Base-by-base conservation (phyloP, 2,888 invertebrate species). In the Lithosia quadra region DNA sequence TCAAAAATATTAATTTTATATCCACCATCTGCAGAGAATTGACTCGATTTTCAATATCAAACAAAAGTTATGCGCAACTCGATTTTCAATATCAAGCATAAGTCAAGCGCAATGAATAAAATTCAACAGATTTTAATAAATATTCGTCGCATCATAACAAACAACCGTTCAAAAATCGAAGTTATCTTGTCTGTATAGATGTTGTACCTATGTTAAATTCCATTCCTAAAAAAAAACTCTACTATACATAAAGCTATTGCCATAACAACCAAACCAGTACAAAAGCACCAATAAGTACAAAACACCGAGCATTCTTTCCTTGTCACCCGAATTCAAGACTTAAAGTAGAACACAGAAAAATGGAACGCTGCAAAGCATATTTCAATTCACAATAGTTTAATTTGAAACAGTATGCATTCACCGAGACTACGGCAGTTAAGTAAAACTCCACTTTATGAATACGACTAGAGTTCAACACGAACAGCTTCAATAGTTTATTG, bases 401-500 rank as follows among this genome's bases (percentile, higher is more conserved):
- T 78, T 78, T 66, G 10, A 65, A 76, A 76, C 63, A 68, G 67
- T 65, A 61, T 78, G 76, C 76, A 74, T 75, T 75, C 72, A 49
- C 59, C 24, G 53, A 64, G 70, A 73, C 63, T 56, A 71, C 67
- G 68, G 73, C 71, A 71, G 72, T 68, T 66, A 75, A 60, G 56
- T 53, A 43, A 33, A 65, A 53, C 49, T 55, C 68, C 69, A 68
- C 73, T 76, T 73, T 69, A 78, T 76, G 72, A 72, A 66, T 70
- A 65, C 56, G 56, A 59, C 58, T 28, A 65, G 55, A 62, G 68
- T 49, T 60, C 53, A 49, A 66, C 65, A 63, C 69, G 69, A 74
- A 65, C 58, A 58, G 65, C 69, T 77, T 74, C 81, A 70, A 71
- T 77, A 66, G 61, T 81, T 80, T 78, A 80, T 67, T 69, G 64